A percentile compares a stretch with the other conserved stretches of the same genome.
phyloP scores from a whole-genome alignment of 2,113 vertebrate species.

The Sialia sialis region DNA sequence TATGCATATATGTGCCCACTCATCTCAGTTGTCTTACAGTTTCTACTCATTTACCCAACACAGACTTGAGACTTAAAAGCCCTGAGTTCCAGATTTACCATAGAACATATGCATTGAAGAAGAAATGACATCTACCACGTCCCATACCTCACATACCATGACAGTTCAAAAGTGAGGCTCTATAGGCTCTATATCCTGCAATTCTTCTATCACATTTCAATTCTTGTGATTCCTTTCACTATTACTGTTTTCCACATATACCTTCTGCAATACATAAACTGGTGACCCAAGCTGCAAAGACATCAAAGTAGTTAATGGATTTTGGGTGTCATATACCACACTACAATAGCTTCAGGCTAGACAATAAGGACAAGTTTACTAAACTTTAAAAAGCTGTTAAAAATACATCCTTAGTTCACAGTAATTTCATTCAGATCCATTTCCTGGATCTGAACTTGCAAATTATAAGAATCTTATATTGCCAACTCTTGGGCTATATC shows the following conservation, averaged over 20 bases:
- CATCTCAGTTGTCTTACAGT: neutral
- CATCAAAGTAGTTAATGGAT: neutral
- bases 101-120: neutral
- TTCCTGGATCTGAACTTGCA: neutral
- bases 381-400: neutral
- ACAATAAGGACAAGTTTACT: neutral
- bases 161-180: neutral
- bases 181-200: neutral
- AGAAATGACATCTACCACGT: neutral
- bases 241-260: neutral
- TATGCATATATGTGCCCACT: neutral
- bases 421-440: neutral
- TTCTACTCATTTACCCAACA: neutral
- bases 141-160: neutral
- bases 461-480: neutral
- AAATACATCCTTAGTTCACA: neutral
- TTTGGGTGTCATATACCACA: neutral
- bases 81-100: neutral
- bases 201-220: neutral
- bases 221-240: neutral
- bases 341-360: neutral
- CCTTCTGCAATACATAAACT: neutral
- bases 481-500: neutral
- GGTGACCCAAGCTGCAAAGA: neutral
- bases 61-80: neutral